Base-by-base conservation (phyloP, 2,113 vertebrate species). In the Phoenicopterus ruber region DNA sequence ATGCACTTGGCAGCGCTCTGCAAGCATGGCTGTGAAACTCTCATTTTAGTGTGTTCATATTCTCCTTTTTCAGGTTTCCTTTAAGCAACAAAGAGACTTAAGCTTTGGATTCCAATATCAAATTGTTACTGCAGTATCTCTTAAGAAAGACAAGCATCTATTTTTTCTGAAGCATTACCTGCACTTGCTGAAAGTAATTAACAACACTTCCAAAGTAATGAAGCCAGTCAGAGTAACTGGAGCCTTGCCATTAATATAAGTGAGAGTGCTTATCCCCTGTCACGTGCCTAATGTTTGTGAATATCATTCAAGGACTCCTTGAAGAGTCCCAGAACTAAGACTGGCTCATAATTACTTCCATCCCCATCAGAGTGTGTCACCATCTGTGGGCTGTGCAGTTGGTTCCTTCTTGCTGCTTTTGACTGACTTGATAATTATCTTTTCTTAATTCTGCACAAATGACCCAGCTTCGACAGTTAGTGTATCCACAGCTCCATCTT, bases 301-400 rank as follows among this genome's bases (percentile, higher is more conserved):
- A 70, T 93, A 91, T 92, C 66, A 31, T 83, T 96, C 90, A 96
- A 96, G 92, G 96, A 85, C 73, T 93, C 78, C 82, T 97, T 96
- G 94, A 82, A 73, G 71, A 91, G 78, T 96, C 92, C 58, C 73
- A 76, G 58, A 36, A 76, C 90, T 77, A 76, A 79, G 61, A 71
- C 73, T 67, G 61, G 13, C 66, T 96, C 32, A 15, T 93, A 96
- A 97, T 95, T 96, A 54, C 66, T 91, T 94, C 84, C 90, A 91
- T 96, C 66, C 74, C 66, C 58, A 62, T 76, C 74, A 85, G 83
- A 91, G 66, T 93, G 81, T 96, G 87, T 90, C 91, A 87, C 95
- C 92, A 93, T 96, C 92, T 96, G 95, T 82, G 78, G 62, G 42
- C 57, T 82, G n/a, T 63, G 17, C 63, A 71, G 69, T 71, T 5